Base-by-base conservation (phyloP, 2,113 vertebrate species). In the Ariopsis seemanni region DNA sequence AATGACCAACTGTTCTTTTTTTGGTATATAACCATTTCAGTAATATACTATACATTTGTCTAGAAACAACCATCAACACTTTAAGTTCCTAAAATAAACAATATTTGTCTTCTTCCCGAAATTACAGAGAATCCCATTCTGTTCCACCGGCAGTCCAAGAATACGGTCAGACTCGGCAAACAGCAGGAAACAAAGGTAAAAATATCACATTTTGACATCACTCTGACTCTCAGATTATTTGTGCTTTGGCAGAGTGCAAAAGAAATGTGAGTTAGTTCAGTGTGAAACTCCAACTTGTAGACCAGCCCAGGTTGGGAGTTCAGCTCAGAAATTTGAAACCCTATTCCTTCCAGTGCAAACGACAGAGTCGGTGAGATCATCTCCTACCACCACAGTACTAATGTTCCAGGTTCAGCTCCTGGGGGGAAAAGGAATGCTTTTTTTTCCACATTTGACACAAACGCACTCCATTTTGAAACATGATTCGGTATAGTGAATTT, bases 81-180 rank as follows among this genome's bases (percentile, higher is more conserved):
- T 86, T 85, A 78, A 89, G 86, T 90, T 91, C 85, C 85, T 90
- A 92, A 92, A 92, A 91, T 91, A 92, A 91, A 91, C 89, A 84
- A 57, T 87, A 83, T 83, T 62, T 89, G 91, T 86, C 83, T 15
- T 78, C 71, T 85, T 74, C 74, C 55, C 52, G 72, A 86, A 91
- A 87, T 87, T 87, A 87, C 85, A 89, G 88, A 90, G 87, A 85
- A 78, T 86, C 17, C 78, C 20, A 55, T 71, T 84, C 75, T 57
- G 71, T 84, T 87, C 7, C 20, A 74, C 20, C 4, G 48, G 34
- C 25, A 8, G 75, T 42, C 34, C 17, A 10, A 58, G 72, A 79
- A 60, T 42, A 60, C 75, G 82, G 71, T 58, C 53, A 72, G 69
- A 84, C 57, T 87, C 79, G 82, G 88, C 87, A 87, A 89, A 84